Base-by-base conservation (phyloP, 2,888 invertebrate species). In the Drosophila mercatorum region DNA sequence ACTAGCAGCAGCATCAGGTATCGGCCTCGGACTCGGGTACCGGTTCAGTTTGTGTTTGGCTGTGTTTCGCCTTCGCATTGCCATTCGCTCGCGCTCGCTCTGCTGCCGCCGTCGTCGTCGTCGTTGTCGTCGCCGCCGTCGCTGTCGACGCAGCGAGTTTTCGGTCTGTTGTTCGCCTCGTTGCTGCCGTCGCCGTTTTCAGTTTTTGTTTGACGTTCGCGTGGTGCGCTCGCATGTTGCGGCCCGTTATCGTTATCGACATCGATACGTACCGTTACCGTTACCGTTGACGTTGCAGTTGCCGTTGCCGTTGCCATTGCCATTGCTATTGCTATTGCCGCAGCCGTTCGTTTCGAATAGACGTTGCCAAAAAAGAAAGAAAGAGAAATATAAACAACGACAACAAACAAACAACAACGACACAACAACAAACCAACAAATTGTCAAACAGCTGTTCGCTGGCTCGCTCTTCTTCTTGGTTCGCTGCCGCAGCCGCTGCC, bases 151-250 rank as follows among this genome's bases (percentile, higher is more conserved):
- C 64, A 72, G 76, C 76, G 65, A 40, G 65, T 68, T 77, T 55
- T 49, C 58, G 65, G 56, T 63, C 40, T 41, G 67, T 49, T 41
- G 67, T 49, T 72, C 46, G 73, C 57, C 65, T 68, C 61, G 72
- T 75, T 72, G 77, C 60, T 76, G 78, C 70, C 76, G 75, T 67
- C 68, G 68, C 57, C 68, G 68, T 80, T 87, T 81, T 81, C 82
- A 84, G 86, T 89, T 78, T 89, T 89, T 78, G 82, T 84, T 88
- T 84, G 86, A 80, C 89, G 86, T 81, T 87, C 85, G 85, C 83
- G 78, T 80, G 78, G 83, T 80, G 75, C 80, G 85, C 76, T 78
- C 70, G 78, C 66, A 63, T 78, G 81, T 71, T 81, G 78, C 78
- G 66, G 71, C 70, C 72, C 76, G 77, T 80, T 80, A 60, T 66